A percentile compares a stretch with the other conserved stretches of the same genome.
Conservation (phyloP, 2,797 vertebrate genomes). For the Pipistrellus pipistrellus region DNA sequence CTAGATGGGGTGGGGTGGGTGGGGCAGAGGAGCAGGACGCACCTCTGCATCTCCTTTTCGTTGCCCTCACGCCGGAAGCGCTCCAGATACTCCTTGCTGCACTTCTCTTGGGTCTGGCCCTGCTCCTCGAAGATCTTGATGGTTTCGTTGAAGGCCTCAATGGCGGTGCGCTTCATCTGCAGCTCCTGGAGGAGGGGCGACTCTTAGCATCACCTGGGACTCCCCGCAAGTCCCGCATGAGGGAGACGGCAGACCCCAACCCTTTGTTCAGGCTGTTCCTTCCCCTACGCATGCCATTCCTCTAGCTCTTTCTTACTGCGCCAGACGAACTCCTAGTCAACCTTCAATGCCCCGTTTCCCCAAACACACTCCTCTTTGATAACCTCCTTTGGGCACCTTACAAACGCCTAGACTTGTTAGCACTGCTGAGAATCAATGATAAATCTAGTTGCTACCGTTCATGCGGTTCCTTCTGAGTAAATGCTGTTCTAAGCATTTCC, state of each 20-base stretch:
- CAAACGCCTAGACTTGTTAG: not conserved
- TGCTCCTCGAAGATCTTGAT: constrained; percentile 98
- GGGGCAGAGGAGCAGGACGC: not conserved
- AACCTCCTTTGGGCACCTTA: not conserved
- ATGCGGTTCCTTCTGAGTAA: not conserved
- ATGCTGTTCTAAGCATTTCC: too few relatives aligned
- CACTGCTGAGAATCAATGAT: not conserved
- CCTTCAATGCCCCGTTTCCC: not conserved
- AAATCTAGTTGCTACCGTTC: not conserved
- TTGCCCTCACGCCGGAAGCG: constrained; percentile 94
- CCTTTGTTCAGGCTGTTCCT: not conserved
- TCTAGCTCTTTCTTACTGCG: not conserved
- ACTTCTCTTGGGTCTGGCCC: constrained; percentile 95
- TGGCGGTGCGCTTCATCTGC: constrained; percentile 95
- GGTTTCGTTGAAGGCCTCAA: constrained; percentile 96
- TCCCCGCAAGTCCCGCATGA: not conserved
- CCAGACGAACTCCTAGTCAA: not conserved
- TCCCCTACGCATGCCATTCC: not conserved
- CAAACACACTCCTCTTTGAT: not conserved
- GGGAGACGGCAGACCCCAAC: not conserved
- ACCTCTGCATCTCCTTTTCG: constrained; percentile 94
- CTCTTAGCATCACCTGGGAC: not conserved
- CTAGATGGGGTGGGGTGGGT: not conserved
- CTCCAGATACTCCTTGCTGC: constrained; percentile 95
- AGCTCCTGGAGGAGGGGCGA: constrained; percentile 89